Base-by-base conservation (phyloP, 2,888 invertebrate species). In the Diadegma fenestrale region DNA sequence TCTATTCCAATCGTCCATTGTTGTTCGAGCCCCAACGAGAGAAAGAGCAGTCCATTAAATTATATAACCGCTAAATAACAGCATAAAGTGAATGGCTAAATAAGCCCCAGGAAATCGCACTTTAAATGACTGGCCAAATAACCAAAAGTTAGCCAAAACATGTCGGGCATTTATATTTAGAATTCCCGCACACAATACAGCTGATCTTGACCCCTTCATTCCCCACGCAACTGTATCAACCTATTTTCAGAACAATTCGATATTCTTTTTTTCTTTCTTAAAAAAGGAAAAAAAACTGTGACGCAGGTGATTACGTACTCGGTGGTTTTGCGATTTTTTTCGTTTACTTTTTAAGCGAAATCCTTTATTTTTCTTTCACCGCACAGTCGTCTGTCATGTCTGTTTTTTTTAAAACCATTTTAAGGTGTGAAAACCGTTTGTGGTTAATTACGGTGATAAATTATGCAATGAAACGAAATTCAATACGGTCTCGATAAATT, bases 1-100 rank as follows among this genome's bases (percentile, higher is more conserved):
- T 82, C 80, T 85, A 85, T 85, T 85, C 76, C 76, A 76, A 82
- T 80, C 82, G 72, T 48, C 80, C 64, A 82, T 85, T 85, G 68
- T 85, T 82, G 61, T 61, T 76, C 58, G 63, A 72, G 22, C 26
- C 14, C 26, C 61, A 30, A 58, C 61, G 41, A 58, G 80, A 82
- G 82, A 82, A 82, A 82, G 85, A 85, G 41, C 85, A 85, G 81
- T 75, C 30, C 79, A 79, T 82, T 81, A 48, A 75, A 75, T 64
- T 54, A 75, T 64, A 79, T 78, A 76, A 79, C 68, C 48, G 51
- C 26, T 0, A 17, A 64, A 41, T 78, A 64, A 54, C n/a, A 63
- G 58, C 48, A 73, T 30, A 51, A 37, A 58, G 41, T 26, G 41
- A 43, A 64, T 19, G 37, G 37, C 45, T 69, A 30, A 69, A 69